A percentile compares a stretch with the other conserved stretches of the same genome.
Evolutionary conservation across 2,113 vertebrate species (phyloP).

Genomic region (Tragulus kanchil): DNA sequence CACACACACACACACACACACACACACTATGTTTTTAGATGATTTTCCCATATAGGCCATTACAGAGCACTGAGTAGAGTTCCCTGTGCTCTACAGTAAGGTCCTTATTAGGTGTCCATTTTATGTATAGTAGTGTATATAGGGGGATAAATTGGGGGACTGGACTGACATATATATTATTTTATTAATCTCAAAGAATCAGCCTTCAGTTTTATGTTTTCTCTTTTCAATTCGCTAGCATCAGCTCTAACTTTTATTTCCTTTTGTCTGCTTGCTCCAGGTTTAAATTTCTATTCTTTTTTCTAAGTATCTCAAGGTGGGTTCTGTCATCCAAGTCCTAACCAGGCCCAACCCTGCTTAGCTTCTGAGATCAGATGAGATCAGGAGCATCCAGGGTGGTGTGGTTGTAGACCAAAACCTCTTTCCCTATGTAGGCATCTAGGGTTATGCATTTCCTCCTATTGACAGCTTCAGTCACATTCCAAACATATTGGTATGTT

Average conservation of each 20-base stretch:
- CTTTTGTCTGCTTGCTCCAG: neutral
- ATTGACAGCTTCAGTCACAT: neutral
- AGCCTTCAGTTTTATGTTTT: neutral
- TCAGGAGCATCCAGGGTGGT: too few relatives aligned
- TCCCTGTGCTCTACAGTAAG: neutral
- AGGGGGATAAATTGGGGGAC: neutral
- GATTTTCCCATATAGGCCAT: neutral
- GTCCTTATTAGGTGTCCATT: neutral
- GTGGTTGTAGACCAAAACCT: too few relatives aligned
- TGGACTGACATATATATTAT: neutral
- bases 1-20: too few relatives aligned
- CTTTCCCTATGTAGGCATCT: neutral
- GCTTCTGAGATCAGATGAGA: too few relatives aligned
- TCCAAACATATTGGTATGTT: neutral
- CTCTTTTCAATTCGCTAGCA: neutral
- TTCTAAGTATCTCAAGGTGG: neutral
- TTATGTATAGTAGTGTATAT: neutral
- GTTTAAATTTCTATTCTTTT: neutral
- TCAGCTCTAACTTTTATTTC: neutral
- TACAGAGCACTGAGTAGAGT: neutral
- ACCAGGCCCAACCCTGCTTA: too few relatives aligned
- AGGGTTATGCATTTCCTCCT: neutral
- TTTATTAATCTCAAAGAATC: neutral
- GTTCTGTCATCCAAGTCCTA: too few relatives aligned
- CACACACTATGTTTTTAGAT: neutral